These are phyloP conservation scores for Anthopleura sola DNA, from an alignment of 64 coral and sea anemone genomes.

Conservation along the genomic window DNA sequence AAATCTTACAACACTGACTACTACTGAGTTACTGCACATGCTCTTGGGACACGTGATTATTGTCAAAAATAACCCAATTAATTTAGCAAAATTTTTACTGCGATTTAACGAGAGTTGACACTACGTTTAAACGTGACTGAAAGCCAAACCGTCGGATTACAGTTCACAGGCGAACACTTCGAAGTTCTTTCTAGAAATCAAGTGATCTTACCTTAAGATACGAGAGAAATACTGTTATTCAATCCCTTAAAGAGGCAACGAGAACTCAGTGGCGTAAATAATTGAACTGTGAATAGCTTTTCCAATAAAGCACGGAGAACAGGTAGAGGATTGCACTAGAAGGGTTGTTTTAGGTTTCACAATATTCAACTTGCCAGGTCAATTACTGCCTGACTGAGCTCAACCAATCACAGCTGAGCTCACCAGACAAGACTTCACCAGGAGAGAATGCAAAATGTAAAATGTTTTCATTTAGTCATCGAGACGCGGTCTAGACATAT, in stretches of 20 bases:
- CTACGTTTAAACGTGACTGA: not conserved
- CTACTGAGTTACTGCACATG: not conserved
- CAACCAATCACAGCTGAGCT: constrained; percentile 59
- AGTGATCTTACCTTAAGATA: not conserved
- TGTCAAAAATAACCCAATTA: constrained; percentile 39
- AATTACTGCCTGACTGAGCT: constrained; percentile 62
- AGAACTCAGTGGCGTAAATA: constrained; percentile 4
- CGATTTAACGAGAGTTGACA: constrained; percentile 24
- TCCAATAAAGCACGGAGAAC: constrained; percentile 27
- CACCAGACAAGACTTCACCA: constrained; percentile 51
- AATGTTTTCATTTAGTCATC: constrained; percentile 57
- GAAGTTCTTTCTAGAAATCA: constrained; percentile 11
- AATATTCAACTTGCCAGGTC: constrained; percentile 51
- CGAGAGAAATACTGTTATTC: not conserved
- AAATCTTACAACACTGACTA: constrained; percentile 5
- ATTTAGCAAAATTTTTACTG: constrained; percentile 33
- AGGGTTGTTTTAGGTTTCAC: constrained; percentile 60
- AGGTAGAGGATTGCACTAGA: constrained; percentile 58
- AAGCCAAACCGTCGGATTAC: constrained; percentile 25
- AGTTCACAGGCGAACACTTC: not conserved
- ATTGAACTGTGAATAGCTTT: constrained; percentile 16
- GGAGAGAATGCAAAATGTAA: constrained; percentile 65
- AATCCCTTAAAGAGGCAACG: constrained; percentile 16
- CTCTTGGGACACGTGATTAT: constrained; percentile 1
- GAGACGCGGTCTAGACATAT: constrained; percentile 79